phyloP scores from a whole-genome alignment of 2,888 invertebrate genomes.

The Idaea straminata region DNA sequence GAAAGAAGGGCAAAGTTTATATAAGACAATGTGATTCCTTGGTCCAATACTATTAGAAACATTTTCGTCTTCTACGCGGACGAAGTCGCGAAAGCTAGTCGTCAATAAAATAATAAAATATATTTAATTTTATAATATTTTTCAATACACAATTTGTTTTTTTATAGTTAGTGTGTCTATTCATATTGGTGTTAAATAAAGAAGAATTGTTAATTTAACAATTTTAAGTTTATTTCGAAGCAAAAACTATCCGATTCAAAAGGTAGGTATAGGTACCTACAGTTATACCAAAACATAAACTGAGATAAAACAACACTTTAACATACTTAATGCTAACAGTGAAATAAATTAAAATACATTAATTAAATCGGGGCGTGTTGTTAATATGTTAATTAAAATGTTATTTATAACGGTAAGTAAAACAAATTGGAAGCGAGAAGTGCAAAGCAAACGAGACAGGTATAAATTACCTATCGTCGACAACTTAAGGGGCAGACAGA shows the following conservation, averaged over 20 bases:
- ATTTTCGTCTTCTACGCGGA: too few species aligned
- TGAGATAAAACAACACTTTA: not conserved
- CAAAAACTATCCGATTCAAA: not conserved
- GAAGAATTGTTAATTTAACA: too few species aligned
- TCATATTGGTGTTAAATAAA: too few species aligned
- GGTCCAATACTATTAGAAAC: too few species aligned
- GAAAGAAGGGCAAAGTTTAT: too few species aligned
- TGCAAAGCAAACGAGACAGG: slow-evolving; percentile 1
- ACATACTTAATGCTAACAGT: not conserved
- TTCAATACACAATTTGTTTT: too few species aligned
- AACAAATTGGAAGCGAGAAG: not conserved
- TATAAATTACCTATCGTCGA: not conserved
- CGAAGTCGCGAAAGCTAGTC: too few species aligned
- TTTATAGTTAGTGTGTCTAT: too few species aligned
- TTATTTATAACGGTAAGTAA: slow-evolving; percentile 1
- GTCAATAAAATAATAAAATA: too few species aligned
- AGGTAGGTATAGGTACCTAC: not conserved
- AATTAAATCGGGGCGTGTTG: not conserved
- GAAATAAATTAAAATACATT: not conserved
- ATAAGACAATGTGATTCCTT: too few species aligned
- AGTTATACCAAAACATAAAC: not conserved
- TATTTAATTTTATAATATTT: too few species aligned
- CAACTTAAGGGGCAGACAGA: not conserved
- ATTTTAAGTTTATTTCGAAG: not conserved
- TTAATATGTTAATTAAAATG: not conserved